phyloP scores from a whole-genome alignment of 2,888 invertebrate species.

The Acanthacorydalis orientalis region DNA sequence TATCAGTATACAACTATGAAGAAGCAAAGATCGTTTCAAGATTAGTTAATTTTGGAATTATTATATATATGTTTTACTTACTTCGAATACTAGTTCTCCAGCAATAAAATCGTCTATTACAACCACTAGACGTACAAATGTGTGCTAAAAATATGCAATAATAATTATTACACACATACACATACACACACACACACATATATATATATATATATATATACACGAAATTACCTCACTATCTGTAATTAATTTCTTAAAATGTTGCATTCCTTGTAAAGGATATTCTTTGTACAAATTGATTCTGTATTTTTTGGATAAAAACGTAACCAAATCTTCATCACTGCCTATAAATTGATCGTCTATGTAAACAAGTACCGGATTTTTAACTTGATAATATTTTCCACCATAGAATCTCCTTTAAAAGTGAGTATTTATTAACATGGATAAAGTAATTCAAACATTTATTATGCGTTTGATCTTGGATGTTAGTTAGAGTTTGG shows the following conservation, averaged over 20 bases:
- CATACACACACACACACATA: too few relatives aligned
- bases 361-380: slow-evolving; percentile 30
- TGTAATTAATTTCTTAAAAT: slow-evolving; percentile 27
- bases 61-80: not conserved
- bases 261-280: slow-evolving; percentile 24
- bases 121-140: not conserved
- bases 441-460: too few relatives aligned
- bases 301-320: slow-evolving; percentile 28
- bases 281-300: slow-evolving; percentile 30
- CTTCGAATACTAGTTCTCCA: not conserved
- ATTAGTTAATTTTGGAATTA: not conserved
- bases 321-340: slow-evolving; percentile 28
- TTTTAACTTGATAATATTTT: slow-evolving; percentile 27
- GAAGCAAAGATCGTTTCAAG: not conserved
- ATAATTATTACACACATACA: not conserved
- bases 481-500: too few relatives aligned
- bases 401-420: slow-evolving; percentile 26
- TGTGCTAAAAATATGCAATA: not conserved
- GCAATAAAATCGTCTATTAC: not conserved
- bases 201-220: not conserved
- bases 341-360: slow-evolving; percentile 35
- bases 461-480: too few relatives aligned
- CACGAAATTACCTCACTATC: slow-evolving; percentile 13
- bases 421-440: not conserved
- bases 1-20: slow-evolving; percentile 37